Conservation (phyloP, 2,888 invertebrate genomes). For the Hirudinaria manillensis region DNA sequence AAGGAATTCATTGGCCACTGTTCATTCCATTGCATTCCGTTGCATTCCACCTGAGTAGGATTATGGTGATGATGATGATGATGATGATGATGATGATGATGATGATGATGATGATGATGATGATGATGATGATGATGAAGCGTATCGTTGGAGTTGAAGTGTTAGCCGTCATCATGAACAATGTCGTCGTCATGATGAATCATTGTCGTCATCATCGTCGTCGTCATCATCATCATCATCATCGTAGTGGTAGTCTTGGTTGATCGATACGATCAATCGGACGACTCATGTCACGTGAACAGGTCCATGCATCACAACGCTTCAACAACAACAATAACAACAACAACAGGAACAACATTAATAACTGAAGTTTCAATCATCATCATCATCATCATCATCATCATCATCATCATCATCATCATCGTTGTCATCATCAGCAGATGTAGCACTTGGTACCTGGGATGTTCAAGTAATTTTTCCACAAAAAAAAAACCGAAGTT, state of each 20-base stretch:
- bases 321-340: neutral
- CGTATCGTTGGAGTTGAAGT: too few relatives aligned
- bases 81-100: too few relatives aligned
- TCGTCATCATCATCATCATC: neutral
- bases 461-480: too few relatives aligned
- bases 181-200: neutral
- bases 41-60: too few relatives aligned
- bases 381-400: slow-evolving; percentile 13
- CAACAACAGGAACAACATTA: neutral
- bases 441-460: too few relatives aligned
- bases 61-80: too few relatives aligned
- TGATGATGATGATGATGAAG: too few relatives aligned
- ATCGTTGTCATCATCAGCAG: neutral
- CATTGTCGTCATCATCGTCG: neutral
- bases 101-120: too few relatives aligned
- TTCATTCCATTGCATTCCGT: too few relatives aligned
- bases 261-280: neutral
- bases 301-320: neutral
- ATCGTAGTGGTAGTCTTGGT: neutral
- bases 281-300: too few relatives aligned
- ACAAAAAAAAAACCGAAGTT: too few relatives aligned
- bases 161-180: neutral
- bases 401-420: slow-evolving; percentile 15
- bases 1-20: too few relatives aligned
- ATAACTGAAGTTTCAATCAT: neutral